Evolutionary conservation across 2,113 vertebrate genomes (phyloP), one percentile per base, ranked within the genome.

Genomic region (Lates calcarifer): DNA sequence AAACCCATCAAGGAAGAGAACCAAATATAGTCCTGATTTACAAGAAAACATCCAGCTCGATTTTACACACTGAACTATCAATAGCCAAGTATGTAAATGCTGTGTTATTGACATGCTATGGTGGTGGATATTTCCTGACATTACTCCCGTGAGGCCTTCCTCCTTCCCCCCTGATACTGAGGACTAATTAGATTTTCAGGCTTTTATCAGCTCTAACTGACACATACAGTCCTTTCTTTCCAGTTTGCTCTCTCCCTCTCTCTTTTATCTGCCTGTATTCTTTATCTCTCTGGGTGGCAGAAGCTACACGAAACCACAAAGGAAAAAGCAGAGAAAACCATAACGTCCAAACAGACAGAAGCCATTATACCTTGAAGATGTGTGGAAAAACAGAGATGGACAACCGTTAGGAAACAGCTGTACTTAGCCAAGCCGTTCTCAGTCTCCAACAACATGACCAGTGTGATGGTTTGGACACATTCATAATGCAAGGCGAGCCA

Each of bases 101-200:
- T 69, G 41, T 66, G 39, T 81, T 92, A 88, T 78, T 91, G 89
- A 90, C 83, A 85, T 63, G 61, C 72, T 57, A 45, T 11, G 18
- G 41, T 26, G 55, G 62, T 62, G 80, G 69, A 89, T 88, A 83
- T 89, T 86, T 84, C 74, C 86, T 76, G 84, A 88, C 83, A 77
- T 83, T 64, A 73, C 60, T 90, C 91, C 82, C 83, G 22, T 35
- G 88, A 79, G 90, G 81, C 82, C 66, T 47, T 7, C 64, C 71
- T 66, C 68, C 61, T 74, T 69, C 65, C 67, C 71, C 71, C 79
- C 64, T 33, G 80, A 88, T 85, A 68, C 75, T 71, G 41, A 89
- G 77, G 69, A 91, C 87, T 93, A 92, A 94, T 93, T 92, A 90
- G 92, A 92, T 91, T 93, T 91, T 37, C 68, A 81, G 87, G 79